Evolutionary conservation across 2,888 invertebrate species (phyloP).

Genomic region (Lissonota sp.): DNA sequence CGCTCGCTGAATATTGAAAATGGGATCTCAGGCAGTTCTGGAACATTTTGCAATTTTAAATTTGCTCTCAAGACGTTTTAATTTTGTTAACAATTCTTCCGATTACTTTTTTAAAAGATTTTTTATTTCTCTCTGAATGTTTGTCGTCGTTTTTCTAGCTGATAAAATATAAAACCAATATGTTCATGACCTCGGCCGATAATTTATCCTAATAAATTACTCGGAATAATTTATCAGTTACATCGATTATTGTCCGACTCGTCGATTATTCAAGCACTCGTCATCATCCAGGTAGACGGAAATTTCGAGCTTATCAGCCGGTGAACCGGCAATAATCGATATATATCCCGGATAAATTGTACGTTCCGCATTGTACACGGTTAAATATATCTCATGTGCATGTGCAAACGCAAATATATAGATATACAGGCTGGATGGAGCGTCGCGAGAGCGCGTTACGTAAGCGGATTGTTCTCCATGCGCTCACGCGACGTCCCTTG

Average conservation of each 20-base stretch:
- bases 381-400: background rate
- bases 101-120: no score
- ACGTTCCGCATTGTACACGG: constrained; percentile 1
- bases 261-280: constrained; percentile 33
- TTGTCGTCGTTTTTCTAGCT: no score
- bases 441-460: constrained; percentile 59
- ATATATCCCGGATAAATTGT: constrained; percentile 14
- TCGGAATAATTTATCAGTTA: background rate
- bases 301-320: constrained; percentile 50
- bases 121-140: no score
- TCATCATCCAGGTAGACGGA: constrained; percentile 25
- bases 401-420: background rate
- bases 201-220: no score
- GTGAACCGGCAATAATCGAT: constrained; percentile 48
- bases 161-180: no score
- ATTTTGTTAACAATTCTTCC: no score
- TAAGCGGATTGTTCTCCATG: constrained; percentile 69
- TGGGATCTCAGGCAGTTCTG: no score
- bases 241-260: background rate
- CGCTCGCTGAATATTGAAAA: no score
- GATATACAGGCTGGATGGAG: constrained; percentile 14
- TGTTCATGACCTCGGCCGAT: no score
- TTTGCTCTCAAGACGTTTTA: no score
- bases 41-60: no score
- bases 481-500: constrained; percentile 69